Percentiles rank a stretch among this genome's conserved stretches.
Evolutionary conservation across 2,113 vertebrate species (phyloP).

Genomic region (Entelurus aequoreus): DNA sequence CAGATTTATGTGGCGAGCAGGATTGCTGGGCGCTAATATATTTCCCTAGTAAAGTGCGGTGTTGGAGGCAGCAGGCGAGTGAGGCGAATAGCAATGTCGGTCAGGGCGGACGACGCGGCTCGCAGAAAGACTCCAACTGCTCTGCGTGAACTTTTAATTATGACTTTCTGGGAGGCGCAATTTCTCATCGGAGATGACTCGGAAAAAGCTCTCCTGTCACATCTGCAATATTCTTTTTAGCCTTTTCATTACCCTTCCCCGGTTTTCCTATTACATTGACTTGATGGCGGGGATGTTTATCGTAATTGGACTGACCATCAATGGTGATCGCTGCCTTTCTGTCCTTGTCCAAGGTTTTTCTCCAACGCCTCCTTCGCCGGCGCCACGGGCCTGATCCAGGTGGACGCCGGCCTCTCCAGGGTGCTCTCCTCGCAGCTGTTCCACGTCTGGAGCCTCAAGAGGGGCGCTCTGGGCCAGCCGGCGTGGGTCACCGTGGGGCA

Average conservation of each 20-base stretch:
- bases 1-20: conserved; percentile 53
- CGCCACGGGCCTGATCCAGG: conserved; percentile 83
- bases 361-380: conserved; percentile 90
- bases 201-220: conserved; percentile 27
- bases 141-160: conserved; percentile 69
- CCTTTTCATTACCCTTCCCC: conserved; percentile 4
- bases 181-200: conserved; percentile 49
- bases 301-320: too few species aligned
- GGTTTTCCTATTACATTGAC: neutral
- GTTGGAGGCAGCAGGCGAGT: conserved; percentile 32
- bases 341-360: conserved; percentile 76
- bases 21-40: conserved; percentile 48
- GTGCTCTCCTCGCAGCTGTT: conserved; percentile 87
- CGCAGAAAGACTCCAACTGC: conserved; percentile 49
- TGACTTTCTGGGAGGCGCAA: conserved; percentile 57
- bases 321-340: conserved; percentile 7
- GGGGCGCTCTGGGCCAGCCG: conserved; percentile 86
- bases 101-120: conserved; percentile 41
- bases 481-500: conserved; percentile 92
- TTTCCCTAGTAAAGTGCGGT: conserved; percentile 45
- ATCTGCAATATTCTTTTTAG: conserved; percentile 21
- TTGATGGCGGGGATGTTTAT: too few species aligned
- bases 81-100: conserved; percentile 62
- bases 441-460: conserved; percentile 94
- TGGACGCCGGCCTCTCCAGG: conserved; percentile 77